Evolutionary conservation across 2,888 invertebrate species (phyloP).

Genomic region (Pycnomerus fuliginosus): DNA sequence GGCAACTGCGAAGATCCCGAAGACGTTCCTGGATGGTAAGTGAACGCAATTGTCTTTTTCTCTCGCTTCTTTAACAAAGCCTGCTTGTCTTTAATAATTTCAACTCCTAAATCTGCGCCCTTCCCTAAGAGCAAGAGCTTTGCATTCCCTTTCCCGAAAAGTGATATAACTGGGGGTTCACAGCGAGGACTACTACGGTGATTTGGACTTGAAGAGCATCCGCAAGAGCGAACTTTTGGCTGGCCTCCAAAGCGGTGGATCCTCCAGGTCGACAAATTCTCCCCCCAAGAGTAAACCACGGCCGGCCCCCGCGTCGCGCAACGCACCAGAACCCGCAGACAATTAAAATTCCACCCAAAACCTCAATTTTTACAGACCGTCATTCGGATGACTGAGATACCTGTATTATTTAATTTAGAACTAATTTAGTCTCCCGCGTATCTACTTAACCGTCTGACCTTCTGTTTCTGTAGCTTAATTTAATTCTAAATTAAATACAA

Average conservation of each 20-base stretch:
- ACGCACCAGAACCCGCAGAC: constrained; percentile 45
- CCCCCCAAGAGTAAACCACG: constrained; percentile 52
- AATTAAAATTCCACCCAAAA: constrained; percentile 36
- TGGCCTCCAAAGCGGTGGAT: constrained; percentile 67
- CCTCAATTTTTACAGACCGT: constrained; percentile 25
- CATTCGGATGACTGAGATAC: constrained; percentile 34
- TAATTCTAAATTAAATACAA: constrained; percentile 13
- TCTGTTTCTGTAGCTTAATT: constrained; percentile 28
- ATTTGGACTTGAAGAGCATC: constrained; percentile 92
- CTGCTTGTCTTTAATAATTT: neutral
- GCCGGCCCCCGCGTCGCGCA: constrained; percentile 49
- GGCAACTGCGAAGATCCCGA: constrained; percentile 95
- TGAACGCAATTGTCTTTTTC: constrained; percentile 7
- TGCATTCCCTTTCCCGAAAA: no score
- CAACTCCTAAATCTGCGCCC: no score
- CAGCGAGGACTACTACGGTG: constrained; percentile 97
- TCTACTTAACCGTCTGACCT: constrained; percentile 34
- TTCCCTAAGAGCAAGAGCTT: no score
- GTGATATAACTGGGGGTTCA: constrained; percentile 55
- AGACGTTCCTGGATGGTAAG: constrained; percentile 95
- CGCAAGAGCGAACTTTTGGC: constrained; percentile 89
- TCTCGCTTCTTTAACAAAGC: constrained; percentile 1
- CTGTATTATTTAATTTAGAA: constrained; percentile 35
- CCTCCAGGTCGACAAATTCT: constrained; percentile 50
- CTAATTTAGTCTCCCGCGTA: constrained; percentile 36